Base-by-base conservation (phyloP, 2,888 invertebrate species). In the Leucozona laternaria region DNA sequence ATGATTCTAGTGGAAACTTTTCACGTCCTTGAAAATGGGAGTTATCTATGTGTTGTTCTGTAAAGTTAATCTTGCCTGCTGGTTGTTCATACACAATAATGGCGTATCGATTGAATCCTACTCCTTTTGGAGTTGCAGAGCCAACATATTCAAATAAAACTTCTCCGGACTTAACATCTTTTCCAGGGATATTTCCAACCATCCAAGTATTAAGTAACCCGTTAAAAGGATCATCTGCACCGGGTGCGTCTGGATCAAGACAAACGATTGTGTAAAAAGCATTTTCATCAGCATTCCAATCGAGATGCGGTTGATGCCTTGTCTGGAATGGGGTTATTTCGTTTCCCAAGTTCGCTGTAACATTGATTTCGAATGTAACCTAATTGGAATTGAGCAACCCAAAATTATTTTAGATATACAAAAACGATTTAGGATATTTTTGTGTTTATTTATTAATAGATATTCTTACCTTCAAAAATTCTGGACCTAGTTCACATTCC, bases 201-300 rank as follows among this genome's bases (percentile, higher is more conserved):
- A 98, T 92, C 98, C 98, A 98, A 10, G 91, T 98, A 98, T 90
- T 96, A 96, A 96, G 96, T 97, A 92, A 98, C 98, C 40, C 97
- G 94, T 91, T 94, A 17, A 50, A 50, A 15, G 48, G 48, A 66
- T 66, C 8, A 20, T 50, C 50, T 22, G 48, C 1, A 1, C 7
- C 15, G 2, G 66, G 66, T 66, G 66, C 48, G 34, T 66, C 66
- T 0, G 66, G 66, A 34, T 34, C 48, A 20, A 34, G 4, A 34
- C 0, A 13, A 0, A 50, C 1, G 5, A 50, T 2, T 1, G 34
- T 50, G 34, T 66, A 50, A 22, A 15, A 68, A 10, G 34, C 1
- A 37, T 37, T 25, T 22, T 34, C 13, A 5, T 68, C 50, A 10
- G 50, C 50, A 37, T 68, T 11, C 50, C 50, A 68, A 10, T 68